Evolutionary conservation across 2,113 vertebrate genomes (phyloP), one percentile per base, ranked within the genome.

Genomic region (Microcebus griseorufus): DNA sequence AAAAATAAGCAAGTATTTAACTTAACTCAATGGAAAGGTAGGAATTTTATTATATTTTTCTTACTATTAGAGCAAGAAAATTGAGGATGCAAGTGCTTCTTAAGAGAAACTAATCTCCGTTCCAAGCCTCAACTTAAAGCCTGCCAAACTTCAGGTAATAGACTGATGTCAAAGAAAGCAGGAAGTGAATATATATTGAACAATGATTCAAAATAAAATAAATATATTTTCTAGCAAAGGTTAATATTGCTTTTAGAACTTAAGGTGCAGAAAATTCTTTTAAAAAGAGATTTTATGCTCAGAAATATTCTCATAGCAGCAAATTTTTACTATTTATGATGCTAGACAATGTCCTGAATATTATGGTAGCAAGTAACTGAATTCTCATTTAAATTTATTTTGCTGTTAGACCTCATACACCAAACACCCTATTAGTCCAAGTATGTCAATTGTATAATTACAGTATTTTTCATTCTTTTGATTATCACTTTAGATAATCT

Each of bases 241-340:
- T 73, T 72, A 79, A 48, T 95, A 85, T 51, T 87, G 12, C 23
- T 81, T 93, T 96, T 83, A 95, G 22, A 92, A 90, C 13, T 67
- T 79, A 67, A 78, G 29, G 2, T 69, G 8, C 3, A 65, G 53
- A 27, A 70, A n/a, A 3, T 6, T 72, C 65, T 93, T 79, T 0
- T 22, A 64, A 84, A 75, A 70, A 45, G 7, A 84, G 7, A 70
- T 51, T 95, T 92, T 18, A 75, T 87, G 55, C 39, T 42, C 34
- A 76, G 34, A 58, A 90, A 67, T 82, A 89, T 37, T 82, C 58
- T 83, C 10, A 62, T 60, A 76, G 22, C 23, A 88, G 13, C 27
- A 82, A 20, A 42, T 53, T 69, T 95, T 87, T 78, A 18, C 48
- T 97, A 80, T 55, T 60, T 76, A n/a, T 2, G 27, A 39, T 4